Evolutionary conservation across 2,888 invertebrate species (phyloP).

Genomic region (Mantis religiosa): DNA sequence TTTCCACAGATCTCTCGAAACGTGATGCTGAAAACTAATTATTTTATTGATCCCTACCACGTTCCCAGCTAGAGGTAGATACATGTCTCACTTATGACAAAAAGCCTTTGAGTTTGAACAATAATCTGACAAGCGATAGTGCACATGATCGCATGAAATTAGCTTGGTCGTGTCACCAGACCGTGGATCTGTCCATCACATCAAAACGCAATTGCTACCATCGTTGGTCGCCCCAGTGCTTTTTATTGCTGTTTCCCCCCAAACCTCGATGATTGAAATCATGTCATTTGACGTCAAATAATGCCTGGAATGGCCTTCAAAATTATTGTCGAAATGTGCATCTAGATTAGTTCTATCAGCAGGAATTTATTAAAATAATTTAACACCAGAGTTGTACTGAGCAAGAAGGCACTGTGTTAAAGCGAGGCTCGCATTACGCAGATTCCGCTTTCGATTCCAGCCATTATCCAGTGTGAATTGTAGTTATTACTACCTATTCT

Average conservation of each 20-base stretch:
- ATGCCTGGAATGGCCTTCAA: neutral
- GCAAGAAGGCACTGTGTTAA: too few species aligned
- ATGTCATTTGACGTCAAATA: neutral
- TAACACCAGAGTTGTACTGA: too few species aligned
- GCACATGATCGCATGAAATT: neutral
- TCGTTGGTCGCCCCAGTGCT: neutral
- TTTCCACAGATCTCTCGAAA: neutral
- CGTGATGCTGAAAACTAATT: neutral
- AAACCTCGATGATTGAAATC: neutral
- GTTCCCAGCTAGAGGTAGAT: neutral
- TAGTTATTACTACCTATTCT: too few species aligned
- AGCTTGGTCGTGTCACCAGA: neutral
- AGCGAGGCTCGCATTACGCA: too few species aligned
- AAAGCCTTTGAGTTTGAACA: neutral
- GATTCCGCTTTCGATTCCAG: too few species aligned
- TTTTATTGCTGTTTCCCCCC: neutral
- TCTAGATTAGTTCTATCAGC: too few species aligned
- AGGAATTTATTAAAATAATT: too few species aligned
- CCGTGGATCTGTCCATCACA: neutral
- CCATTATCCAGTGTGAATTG: too few species aligned
- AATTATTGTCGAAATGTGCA: too few species aligned
- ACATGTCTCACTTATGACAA: neutral
- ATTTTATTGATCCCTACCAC: neutral
- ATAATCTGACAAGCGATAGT: neutral
- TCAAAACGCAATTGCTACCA: neutral